Base-by-base conservation (phyloP, 2,888 invertebrate species). In the Plagiodera versicolora region DNA sequence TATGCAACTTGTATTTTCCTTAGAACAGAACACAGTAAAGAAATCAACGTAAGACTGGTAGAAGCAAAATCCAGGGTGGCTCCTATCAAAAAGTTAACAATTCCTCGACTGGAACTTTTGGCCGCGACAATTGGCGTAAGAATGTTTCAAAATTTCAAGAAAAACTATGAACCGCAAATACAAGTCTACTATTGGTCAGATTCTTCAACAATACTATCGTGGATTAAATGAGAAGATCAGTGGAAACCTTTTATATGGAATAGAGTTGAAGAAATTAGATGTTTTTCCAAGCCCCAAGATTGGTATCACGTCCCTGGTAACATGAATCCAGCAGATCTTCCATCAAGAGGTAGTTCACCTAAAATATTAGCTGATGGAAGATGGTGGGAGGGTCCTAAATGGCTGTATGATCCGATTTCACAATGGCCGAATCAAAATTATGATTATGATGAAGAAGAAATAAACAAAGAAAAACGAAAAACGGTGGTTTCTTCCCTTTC, bases 171-270 rank as follows among this genome's bases (percentile, higher is more conserved):
- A 50, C 20, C 50, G 10, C 17, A 56, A 11, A 19, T 61, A 18
- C 48, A 63, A 49, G 48, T 53, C 14, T 61, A 49, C 58, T 72
- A 60, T 60, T 74, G 72, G 73, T 67, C 60, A n/a, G 74, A 74
- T 56, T 73, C 72, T 0, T 60, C 67, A 6, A 71, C 69, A 0
- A 72, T 68, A 0, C 28, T 74, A 1, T 56, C 69, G 1, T 75
- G 73, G 72, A 68, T 75, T 35, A 17, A 46, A 16, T 10, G 46
- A 46, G 14, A 46, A 17, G 46, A 46, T 44, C n/a, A n/a, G n/a
- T n/a, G n/a, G 28, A 9, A 28, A 28, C 28, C 28, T 28, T 28
- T 9, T 9, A 9, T 9, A 4, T 28, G 28, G 28, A 28, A 28
- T 28, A n/a, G n/a, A 28, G 28, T 28, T 6, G 28, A 28, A 9